Conservation (phyloP, 2,113 vertebrate genomes). For the Sisor rabdophorus region DNA sequence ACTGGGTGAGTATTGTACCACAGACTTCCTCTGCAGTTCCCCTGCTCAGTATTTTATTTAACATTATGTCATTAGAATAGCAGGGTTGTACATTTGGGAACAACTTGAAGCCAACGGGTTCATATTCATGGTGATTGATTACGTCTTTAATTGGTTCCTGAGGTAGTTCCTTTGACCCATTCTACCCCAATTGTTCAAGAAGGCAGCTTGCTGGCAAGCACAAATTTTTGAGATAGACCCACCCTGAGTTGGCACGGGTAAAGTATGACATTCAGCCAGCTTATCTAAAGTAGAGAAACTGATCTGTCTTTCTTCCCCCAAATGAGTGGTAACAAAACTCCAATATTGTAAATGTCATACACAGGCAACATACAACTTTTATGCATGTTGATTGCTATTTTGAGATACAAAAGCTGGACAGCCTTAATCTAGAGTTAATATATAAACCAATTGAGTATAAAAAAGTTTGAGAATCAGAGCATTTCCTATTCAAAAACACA, state of each 20-base stretch:
- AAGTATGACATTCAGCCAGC: constrained; percentile 56
- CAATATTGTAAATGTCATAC: constrained; percentile 41
- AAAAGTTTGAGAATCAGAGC: background rate
- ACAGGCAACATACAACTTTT: constrained; percentile 43
- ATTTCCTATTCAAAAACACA: background rate
- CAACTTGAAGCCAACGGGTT: constrained; percentile 8
- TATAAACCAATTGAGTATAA: background rate
- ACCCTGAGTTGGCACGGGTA: constrained; percentile 42
- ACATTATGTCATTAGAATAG: constrained; percentile 32
- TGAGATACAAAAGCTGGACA: constrained; percentile 38
- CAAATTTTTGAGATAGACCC: constrained; percentile 38
- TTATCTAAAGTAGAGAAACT: constrained; percentile 54
- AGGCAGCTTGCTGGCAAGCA: constrained; percentile 52
- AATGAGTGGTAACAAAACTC: constrained; percentile 44
- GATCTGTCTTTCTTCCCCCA: constrained; percentile 40
- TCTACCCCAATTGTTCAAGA: constrained; percentile 46
- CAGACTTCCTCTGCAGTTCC: constrained; percentile 40
- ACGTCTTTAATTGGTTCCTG: constrained; percentile 45
- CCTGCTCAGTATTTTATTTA: background rate
- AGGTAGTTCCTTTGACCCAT: constrained; percentile 49
- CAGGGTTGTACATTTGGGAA: constrained; percentile 14
- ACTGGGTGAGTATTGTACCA: constrained; percentile 23
- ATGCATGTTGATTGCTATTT: constrained; percentile 16
- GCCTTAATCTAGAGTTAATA: constrained; percentile 19
- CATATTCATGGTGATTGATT: constrained; percentile 47